Evolutionary conservation across 2,888 invertebrate genomes (phyloP).

Genomic region (Muschampia plurimacula): DNA sequence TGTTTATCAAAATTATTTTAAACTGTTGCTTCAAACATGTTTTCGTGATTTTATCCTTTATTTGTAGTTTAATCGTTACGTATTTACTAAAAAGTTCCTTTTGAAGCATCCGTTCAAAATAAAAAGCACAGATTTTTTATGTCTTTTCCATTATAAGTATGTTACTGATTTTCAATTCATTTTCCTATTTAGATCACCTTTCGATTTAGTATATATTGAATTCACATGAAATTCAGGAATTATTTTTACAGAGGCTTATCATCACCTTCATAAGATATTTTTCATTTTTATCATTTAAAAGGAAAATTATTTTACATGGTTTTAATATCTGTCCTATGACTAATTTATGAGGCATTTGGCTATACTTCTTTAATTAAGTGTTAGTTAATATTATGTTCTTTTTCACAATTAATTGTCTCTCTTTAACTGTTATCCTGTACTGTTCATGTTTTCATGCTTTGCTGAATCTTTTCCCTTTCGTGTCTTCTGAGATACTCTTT

Average conservation of each 20-base stretch:
- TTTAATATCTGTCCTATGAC: constrained; percentile 43
- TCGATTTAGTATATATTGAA: background rate
- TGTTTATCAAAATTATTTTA: constrained; percentile 12
- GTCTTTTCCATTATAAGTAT: constrained; percentile 14
- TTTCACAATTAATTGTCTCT: constrained; percentile 48
- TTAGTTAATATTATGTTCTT: constrained; percentile 41
- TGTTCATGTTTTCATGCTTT: constrained; percentile 45
- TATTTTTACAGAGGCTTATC: constrained; percentile 21
- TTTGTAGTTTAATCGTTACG: background rate
- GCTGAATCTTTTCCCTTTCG: constrained; percentile 46
- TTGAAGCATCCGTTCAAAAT: constrained; percentile 20
- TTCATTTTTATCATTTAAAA: constrained; percentile 38
- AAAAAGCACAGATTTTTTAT: constrained; percentile 9
- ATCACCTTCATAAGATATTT: constrained; percentile 31
- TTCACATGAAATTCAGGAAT: constrained; percentile 12
- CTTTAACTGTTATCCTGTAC: constrained; percentile 51
- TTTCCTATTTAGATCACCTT: background rate
- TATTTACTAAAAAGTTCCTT: background rate
- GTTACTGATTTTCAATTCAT: constrained; percentile 17
- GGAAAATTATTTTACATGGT: constrained; percentile 39
- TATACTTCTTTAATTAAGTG: constrained; percentile 43
- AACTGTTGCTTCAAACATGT: constrained; percentile 12
- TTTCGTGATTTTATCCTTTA: background rate
- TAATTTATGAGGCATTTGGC: constrained; percentile 47
- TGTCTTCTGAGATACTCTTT: constrained; percentile 40